Percentiles rank a stretch among this genome's conserved stretches.
These are phyloP conservation scores for Momotus momota DNA, from an alignment of 2,797 vertebrate genomes.

Conservation along the genomic window DNA sequence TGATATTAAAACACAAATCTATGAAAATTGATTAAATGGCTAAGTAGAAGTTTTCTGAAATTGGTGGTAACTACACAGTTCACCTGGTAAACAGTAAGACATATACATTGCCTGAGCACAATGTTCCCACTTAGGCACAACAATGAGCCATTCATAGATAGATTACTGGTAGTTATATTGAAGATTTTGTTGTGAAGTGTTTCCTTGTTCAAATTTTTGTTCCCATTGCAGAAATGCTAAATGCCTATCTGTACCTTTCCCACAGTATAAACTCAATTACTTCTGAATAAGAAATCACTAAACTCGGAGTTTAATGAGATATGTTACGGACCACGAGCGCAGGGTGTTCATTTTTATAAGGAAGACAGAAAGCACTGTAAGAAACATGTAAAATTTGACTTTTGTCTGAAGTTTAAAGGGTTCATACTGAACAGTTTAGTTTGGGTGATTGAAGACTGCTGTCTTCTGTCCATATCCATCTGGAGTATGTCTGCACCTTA, in stretches of 20 bases:
- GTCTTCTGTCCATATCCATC: background rate
- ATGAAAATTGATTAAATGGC: background rate
- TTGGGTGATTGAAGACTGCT: background rate
- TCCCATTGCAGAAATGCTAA: background rate
- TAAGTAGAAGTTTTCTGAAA: constrained; percentile 32
- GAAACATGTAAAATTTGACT: background rate
- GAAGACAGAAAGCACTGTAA: background rate
- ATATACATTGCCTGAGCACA: background rate
- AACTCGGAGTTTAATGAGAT: constrained; percentile 42
- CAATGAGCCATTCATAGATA: constrained; percentile 20
- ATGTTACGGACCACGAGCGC: constrained; percentile 31
- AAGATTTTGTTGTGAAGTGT: background rate
- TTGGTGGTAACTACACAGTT: background rate
- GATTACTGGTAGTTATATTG: constrained; percentile 2
- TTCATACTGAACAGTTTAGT: background rate
- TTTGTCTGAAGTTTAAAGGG: background rate
- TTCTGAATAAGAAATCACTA: constrained; percentile 50
- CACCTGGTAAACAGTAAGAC: background rate
- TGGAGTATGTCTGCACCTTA: background rate
- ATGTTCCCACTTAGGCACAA: background rate
- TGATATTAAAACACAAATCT: background rate
- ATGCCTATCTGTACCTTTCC: constrained; percentile 14
- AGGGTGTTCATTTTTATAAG: background rate
- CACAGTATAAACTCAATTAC: constrained; percentile 48
- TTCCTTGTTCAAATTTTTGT: background rate